Base-by-base conservation (phyloP, 1,140 invertebrate species). In the Phymastichus coffea region DNA sequence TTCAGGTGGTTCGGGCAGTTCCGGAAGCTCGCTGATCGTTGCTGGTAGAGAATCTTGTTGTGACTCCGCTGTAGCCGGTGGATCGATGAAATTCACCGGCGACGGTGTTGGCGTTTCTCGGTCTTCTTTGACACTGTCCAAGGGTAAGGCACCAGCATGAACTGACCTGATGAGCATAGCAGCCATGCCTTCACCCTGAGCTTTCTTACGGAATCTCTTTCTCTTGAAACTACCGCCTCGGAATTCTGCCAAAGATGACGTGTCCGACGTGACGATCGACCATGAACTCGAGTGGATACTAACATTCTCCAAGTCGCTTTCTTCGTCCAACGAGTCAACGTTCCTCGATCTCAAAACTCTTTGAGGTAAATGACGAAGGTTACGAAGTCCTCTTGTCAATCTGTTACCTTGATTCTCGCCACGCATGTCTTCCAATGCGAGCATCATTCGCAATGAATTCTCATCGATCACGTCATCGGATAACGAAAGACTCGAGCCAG, bases 101-200 rank as follows among this genome's bases (percentile, higher is more conserved):
- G 69, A 67, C 1, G 70, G 66, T 14, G 67, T 65, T 7, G 72
- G 69, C 0, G 80, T 82, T 65, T 85, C 84, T 25, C 81, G 80
- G 38, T 77, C 80, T 67, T 85, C 84, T 52, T 61, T 79, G 4
- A 85, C 83, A 49, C 82, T 81, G 35, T 85, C 84, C 7, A 88
- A 69, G 10, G 71, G 67, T 20, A 70, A 51, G 60, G 65, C 55
- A 8, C 80, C 85, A n/a, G 81, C 83, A 43, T 86, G 85, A 6
- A 88, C 80, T 6, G 86, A 86, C 59, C 84, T 77, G 2, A 86
- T 86, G 19, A 88, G 71, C 52, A 87, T 78, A 9, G 86, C 83
- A 2, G 84, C 85, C 80, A 88, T 86, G 2, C 79, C 75, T 66
- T 86, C 82, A 55, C 80, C 83, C 44, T 75, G 70, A 8, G 74